phyloP scores from a whole-genome alignment of 1,140 invertebrate species.

The Aplysia californica region DNA sequence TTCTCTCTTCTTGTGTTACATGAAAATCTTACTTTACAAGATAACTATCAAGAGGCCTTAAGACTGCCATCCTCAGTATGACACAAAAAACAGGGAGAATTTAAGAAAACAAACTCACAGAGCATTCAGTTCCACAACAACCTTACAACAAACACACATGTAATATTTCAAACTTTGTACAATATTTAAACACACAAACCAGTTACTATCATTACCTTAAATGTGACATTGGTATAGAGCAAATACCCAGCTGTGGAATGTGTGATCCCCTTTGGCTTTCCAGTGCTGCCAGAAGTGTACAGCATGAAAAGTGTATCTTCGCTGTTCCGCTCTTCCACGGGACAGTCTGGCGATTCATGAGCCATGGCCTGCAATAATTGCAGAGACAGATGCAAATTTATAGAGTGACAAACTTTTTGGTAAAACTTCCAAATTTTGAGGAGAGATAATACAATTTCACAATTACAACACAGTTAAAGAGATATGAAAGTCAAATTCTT shows the following conservation, averaged over 20 bases:
- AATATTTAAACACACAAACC: too few relatives aligned
- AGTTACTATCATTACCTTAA: too few relatives aligned
- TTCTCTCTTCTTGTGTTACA: too few relatives aligned
- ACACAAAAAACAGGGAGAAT: too few relatives aligned
- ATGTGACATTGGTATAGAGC: slow-evolving; percentile 70
- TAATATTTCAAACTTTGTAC: too few relatives aligned
- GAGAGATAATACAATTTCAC: not conserved
- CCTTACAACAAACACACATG: too few relatives aligned
- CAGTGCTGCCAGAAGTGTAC: slow-evolving; percentile 73
- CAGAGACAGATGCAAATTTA: too few relatives aligned
- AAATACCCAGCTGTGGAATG: slow-evolving; percentile 72
- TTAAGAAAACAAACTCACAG: too few relatives aligned
- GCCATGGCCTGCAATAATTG: slow-evolving; percentile 48
- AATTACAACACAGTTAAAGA: not conserved
- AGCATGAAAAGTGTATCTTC: slow-evolving; percentile 73
- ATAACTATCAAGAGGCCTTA: too few relatives aligned
- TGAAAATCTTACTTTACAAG: too few relatives aligned
- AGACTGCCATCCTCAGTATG: too few relatives aligned
- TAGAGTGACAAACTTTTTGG: not conserved
- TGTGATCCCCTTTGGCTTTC: slow-evolving; percentile 72
- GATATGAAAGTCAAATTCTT: not conserved
- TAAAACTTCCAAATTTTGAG: not conserved
- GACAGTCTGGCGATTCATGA: slow-evolving; percentile 54
- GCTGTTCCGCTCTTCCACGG: slow-evolving; percentile 67
- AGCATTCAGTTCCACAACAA: too few relatives aligned